Percentiles rank a stretch among this genome's conserved stretches.
Evolutionary conservation across 1,140 invertebrate genomes (phyloP).

Genomic region (Drosophila punjabiensis): DNA sequence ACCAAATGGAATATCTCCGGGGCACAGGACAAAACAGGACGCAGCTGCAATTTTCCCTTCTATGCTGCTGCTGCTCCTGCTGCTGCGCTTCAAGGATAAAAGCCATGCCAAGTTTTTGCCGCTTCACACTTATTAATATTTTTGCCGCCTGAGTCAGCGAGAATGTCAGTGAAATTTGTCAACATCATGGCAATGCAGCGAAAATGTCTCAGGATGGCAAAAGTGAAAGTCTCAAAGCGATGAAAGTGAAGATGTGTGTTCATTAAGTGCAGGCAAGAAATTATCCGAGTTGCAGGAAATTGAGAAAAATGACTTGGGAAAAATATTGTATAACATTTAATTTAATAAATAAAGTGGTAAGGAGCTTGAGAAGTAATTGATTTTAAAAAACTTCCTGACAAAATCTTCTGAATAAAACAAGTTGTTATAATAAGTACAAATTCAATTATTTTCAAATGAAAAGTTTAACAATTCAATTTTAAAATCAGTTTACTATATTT

Average conservation of each 20-base stretch:
- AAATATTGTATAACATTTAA: not conserved
- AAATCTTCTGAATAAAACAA: too few species aligned
- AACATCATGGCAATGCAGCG: slow-evolving; percentile 53
- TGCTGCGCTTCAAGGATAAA: slow-evolving; percentile 50
- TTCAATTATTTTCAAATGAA: too few species aligned
- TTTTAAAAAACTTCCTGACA: too few species aligned
- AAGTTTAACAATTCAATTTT: too few species aligned
- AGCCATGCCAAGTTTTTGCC: slow-evolving; percentile 16
- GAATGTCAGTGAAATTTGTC: slow-evolving; percentile 67
- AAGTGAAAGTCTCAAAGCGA: slow-evolving; percentile 20
- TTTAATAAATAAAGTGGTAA: not conserved
- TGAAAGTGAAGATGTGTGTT: slow-evolving; percentile 47
- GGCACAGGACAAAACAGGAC: slow-evolving; percentile 21
- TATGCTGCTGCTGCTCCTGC: slow-evolving; percentile 17
- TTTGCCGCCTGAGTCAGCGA: slow-evolving; percentile 12
- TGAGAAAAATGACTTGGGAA: not conserved
- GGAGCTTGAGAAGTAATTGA: too few species aligned
- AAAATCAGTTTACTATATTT: too few species aligned
- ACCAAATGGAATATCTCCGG: slow-evolving; percentile 46
- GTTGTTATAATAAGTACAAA: too few species aligned
- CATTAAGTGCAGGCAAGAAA: slow-evolving; percentile 3
- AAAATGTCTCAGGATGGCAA: slow-evolving; percentile 52
- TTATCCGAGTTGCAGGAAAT: slow-evolving; percentile 3
- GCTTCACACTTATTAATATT: slow-evolving; percentile 42
- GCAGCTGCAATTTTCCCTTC: slow-evolving; percentile 27